Evolutionary conservation across 2,888 invertebrate genomes (phyloP).

Genomic region (Ophion costatus): DNA sequence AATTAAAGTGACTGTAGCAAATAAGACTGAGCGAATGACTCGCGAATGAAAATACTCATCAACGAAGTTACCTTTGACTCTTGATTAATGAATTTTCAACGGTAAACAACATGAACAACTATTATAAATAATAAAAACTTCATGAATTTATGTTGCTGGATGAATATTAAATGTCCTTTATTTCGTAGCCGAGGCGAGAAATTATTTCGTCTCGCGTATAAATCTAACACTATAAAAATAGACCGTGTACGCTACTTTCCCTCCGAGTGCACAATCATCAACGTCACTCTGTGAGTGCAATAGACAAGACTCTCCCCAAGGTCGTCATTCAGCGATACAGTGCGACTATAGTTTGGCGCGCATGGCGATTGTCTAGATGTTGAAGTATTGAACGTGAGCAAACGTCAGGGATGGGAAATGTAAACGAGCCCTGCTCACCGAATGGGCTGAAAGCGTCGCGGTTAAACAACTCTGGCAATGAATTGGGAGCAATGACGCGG

Average conservation of each 20-base stretch:
- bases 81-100: too few relatives aligned
- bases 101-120: too few relatives aligned
- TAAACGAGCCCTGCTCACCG: constrained; percentile 56
- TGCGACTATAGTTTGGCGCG: background rate
- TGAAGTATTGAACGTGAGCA: constrained; percentile 40
- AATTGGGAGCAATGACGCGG: constrained; percentile 36
- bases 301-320: constrained; percentile 39
- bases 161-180: background rate
- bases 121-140: too few relatives aligned
- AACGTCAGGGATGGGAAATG: constrained; percentile 60
- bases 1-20: too few relatives aligned
- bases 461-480: constrained; percentile 23
- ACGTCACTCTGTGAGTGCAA: constrained; percentile 20
- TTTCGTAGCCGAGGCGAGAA: background rate
- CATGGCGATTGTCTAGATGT: background rate
- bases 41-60: too few relatives aligned
- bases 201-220: constrained; percentile 7
- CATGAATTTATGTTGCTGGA: too few relatives aligned
- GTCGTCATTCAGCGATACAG: constrained; percentile 43
- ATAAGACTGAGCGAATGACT: too few relatives aligned
- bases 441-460: too few relatives aligned
- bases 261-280: constrained; percentile 15
- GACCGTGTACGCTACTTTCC: constrained; percentile 31
- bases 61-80: too few relatives aligned
- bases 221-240: constrained; percentile 39